Evolutionary conservation across 2,888 invertebrate species (phyloP).

Genomic region (Drosophila yooni): DNA sequence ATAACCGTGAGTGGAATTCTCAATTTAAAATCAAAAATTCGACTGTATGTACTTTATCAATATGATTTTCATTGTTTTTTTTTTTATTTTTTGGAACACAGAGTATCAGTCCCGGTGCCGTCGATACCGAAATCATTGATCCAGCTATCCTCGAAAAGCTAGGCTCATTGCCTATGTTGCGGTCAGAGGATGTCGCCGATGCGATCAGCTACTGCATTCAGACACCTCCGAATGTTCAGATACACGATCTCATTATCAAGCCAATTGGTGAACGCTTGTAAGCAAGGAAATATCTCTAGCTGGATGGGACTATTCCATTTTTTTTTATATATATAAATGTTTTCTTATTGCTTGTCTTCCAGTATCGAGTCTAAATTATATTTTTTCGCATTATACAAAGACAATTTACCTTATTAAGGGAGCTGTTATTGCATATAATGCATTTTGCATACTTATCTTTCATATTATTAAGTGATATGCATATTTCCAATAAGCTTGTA

Average conservation of each 20-base stretch:
- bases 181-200: conserved; percentile 76
- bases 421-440: too few species aligned
- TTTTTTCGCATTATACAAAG: background rate
- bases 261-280: conserved; percentile 68
- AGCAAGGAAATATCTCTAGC: background rate
- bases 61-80: background rate
- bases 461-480: background rate
- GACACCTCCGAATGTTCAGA: conserved; percentile 80
- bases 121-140: conserved; percentile 75
- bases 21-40: background rate
- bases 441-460: too few species aligned
- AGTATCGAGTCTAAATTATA: background rate
- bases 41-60: background rate
- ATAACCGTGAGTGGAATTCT: conserved; percentile 66
- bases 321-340: background rate
- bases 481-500: background rate
- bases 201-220: conserved; percentile 76
- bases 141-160: rapidly evolving
- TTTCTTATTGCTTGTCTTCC: background rate
- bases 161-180: conserved; percentile 38
- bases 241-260: conserved; percentile 76
- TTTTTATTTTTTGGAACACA: conserved; percentile 15
- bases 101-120: conserved; percentile 82
- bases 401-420: too few species aligned
- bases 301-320: background rate